phyloP scores from a whole-genome alignment of 2,113 vertebrate species.

The Daubentonia madagascariensis region DNA sequence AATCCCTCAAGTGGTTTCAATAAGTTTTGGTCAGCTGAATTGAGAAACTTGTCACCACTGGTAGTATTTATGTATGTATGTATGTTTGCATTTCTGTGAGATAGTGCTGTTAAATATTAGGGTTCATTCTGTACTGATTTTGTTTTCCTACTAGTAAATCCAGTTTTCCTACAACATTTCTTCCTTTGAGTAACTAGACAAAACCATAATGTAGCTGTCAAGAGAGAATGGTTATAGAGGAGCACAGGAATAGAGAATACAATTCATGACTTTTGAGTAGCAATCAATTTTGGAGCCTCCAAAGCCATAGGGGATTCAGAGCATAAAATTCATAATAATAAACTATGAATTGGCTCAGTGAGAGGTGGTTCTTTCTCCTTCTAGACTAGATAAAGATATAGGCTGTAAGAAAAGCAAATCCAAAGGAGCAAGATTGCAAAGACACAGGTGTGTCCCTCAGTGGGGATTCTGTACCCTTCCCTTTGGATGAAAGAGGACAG shows the following conservation, averaged over 20 bases:
- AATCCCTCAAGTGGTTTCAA: not conserved
- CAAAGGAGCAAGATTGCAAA: not conserved
- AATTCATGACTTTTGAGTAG: constrained; percentile 35
- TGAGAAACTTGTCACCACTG: not conserved
- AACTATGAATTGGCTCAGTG: not conserved
- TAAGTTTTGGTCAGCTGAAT: not conserved
- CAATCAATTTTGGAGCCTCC: constrained; percentile 6
- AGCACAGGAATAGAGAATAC: not conserved
- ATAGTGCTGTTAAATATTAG: not conserved
- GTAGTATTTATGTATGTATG: not conserved
- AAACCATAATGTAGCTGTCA: not conserved
- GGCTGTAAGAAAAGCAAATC: not conserved
- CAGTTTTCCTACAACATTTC: not conserved
- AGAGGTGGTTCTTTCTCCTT: not conserved
- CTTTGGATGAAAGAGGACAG: not conserved
- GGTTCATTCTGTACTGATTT: not conserved
- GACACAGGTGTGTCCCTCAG: not conserved
- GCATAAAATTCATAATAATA: not conserved
- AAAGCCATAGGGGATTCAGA: not conserved
- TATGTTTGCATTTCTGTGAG: not conserved
- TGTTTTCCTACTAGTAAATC: not conserved
- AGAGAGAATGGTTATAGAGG: not conserved
- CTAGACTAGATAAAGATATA: not conserved
- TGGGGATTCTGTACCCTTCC: not conserved
- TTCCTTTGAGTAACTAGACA: not conserved